Conservation (phyloP, 2,113 vertebrate genomes). For the Pelmatolapia mariae region DNA sequence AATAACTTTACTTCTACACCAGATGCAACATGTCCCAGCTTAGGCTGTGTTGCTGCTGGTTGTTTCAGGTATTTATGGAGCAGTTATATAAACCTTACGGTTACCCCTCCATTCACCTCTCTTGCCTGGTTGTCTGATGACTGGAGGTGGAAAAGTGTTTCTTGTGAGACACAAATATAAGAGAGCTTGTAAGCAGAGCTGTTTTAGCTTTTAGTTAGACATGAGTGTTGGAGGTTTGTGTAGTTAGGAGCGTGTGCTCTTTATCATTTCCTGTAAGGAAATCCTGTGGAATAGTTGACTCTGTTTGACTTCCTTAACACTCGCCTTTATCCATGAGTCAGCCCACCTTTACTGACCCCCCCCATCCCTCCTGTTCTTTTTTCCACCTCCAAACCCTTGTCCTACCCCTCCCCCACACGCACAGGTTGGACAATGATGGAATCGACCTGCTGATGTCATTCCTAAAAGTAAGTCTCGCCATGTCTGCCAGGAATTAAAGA, state of each 20-base stretch:
- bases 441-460: constrained; percentile 90
- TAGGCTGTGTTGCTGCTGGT: not conserved
- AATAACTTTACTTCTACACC: not conserved
- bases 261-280: constrained; percentile 67
- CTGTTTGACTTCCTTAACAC: constrained; percentile 52
- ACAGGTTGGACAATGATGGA: constrained; percentile 90
- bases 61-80: not conserved
- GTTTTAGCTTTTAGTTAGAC: not conserved
- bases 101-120: not conserved
- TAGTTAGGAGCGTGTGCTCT: constrained; percentile 43
- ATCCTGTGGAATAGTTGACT: constrained; percentile 71
- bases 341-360: constrained; percentile 30
- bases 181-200: not conserved
- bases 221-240: constrained; percentile 16
- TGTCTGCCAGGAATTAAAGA: not conserved
- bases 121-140: constrained; percentile 26
- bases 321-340: constrained; percentile 36
- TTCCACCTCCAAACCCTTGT: not conserved
- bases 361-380: not conserved
- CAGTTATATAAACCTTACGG: not conserved
- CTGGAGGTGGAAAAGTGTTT: constrained; percentile 36
- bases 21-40: not conserved
- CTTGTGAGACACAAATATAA: constrained; percentile 34
- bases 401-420: not conserved
- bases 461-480: constrained; percentile 81